Base-by-base conservation (phyloP, 1,140 invertebrate species). In the Mya arenaria region DNA sequence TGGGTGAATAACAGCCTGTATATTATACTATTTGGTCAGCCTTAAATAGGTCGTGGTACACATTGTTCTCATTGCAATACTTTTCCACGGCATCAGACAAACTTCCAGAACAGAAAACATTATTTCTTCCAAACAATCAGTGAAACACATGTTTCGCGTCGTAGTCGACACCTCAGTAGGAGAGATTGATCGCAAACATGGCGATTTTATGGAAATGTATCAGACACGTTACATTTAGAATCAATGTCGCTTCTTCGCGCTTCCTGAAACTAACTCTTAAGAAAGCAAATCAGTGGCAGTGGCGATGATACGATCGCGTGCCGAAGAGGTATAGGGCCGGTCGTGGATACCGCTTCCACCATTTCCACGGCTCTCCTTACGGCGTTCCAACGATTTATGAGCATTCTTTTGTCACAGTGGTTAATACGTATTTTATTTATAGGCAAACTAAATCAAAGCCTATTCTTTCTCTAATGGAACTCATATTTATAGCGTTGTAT, bases 201-300 rank as follows among this genome's bases (percentile, higher is more conserved):
- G 52, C 25, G 28, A 72, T 36, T 56, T 72, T 55, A 72, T 72
- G 69, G 69, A 34, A 72, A 72, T 56, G 30, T 30, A 56, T 56
- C 28, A 36, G 48, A 58, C 32, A 17, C 23, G 56, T 72, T 56
- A 55, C 69, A 56, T 58, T 52, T 52, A 72, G 28, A 56, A 56
- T 34, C 25, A 17, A 72, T 72, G 4, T 36, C 28, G 32, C 28
- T 52, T 52, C 25, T 1, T 0, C 4, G 34, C 34, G 65, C 17
- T 48, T 71, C 68, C 32, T 30, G 36, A 0, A n/a, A 17, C 3
- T 52, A 52, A 1, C 48, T 52, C 48, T 52, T 52, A 52, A 52
- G 39, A 52, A 36, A 56, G 69, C 30, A 30, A 58, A 52, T 56
- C 13, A 55, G 4, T 34, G 37, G 37, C 23, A 52, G 25, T 34